phyloP scores from a whole-genome alignment of 1,140 invertebrate species.

The Apolygus lucorum region DNA sequence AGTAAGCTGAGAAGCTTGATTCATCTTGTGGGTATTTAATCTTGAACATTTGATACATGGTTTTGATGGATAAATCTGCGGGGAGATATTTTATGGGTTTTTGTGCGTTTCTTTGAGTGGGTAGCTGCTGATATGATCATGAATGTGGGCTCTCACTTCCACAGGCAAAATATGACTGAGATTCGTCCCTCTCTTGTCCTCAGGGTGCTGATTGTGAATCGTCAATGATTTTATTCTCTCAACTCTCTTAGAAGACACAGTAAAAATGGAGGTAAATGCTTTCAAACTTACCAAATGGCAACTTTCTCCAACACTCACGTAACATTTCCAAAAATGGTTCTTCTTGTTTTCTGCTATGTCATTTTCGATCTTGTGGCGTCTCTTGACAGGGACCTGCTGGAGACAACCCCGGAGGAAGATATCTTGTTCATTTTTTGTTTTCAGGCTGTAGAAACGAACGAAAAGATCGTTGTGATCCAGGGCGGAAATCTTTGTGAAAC shows the following conservation, averaged over 20 bases:
- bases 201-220: neutral
- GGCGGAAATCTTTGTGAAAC: neutral
- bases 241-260: neutral
- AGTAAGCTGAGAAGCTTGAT: neutral
- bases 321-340: neutral
- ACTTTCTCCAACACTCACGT: neutral
- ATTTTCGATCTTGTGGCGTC: neutral
- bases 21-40: neutral
- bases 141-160: neutral
- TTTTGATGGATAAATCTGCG: neutral
- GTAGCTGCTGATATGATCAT: neutral
- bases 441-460: neutral
- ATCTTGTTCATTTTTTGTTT: neutral
- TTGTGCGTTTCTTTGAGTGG: neutral
- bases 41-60: neutral
- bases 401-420: neutral
- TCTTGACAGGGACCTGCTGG: neutral
- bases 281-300: neutral
- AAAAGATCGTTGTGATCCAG: neutral
- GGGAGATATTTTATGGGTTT: neutral
- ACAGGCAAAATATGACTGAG: neutral
- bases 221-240: neutral
- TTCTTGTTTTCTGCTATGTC: neutral
- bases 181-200: neutral
- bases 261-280: neutral